A percentile compares a stretch with the other conserved stretches of the same genome.
phyloP scores from a whole-genome alignment of 2,888 invertebrate species.

The Chymomyza procnemis region DNA sequence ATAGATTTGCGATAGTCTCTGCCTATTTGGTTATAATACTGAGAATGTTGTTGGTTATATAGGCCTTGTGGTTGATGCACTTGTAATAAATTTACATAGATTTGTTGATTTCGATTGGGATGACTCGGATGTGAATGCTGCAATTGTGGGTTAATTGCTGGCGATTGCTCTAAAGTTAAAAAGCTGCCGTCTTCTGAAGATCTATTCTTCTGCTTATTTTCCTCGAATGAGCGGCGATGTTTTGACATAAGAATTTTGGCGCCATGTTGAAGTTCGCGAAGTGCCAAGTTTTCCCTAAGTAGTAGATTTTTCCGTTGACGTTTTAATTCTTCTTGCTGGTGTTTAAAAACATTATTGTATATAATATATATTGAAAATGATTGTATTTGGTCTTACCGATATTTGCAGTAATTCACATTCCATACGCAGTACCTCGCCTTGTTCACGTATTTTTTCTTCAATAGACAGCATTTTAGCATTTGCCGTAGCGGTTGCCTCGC shows the following conservation, averaged over 20 bases:
- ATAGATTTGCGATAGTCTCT: conserved; percentile 81
- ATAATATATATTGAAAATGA: neutral
- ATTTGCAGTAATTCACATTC: conserved; percentile 87
- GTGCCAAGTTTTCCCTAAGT: conserved; percentile 83
- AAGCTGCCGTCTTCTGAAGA: conserved; percentile 58
- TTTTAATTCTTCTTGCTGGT: conserved; percentile 88
- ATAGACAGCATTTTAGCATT: conserved; percentile 82
- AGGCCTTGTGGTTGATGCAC: conserved; percentile 44
- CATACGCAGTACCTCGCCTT: conserved; percentile 87
- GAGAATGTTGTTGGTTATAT: conserved; percentile 57
- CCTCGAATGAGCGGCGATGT: conserved; percentile 83
- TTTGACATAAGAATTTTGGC: conserved; percentile 78
- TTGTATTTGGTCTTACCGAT: conserved; percentile 43
- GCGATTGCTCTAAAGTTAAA: conserved; percentile 45
- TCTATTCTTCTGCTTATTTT: conserved; percentile 79
- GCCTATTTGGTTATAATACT: conserved; percentile 76
- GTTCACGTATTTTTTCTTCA: conserved; percentile 83
- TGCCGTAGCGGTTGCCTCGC: conserved; percentile 75
- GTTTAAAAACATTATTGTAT: conserved; percentile 26
- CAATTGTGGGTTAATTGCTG: conserved; percentile 20
- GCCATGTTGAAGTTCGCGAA: conserved; percentile 79
- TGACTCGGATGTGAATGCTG: conserved; percentile 32
- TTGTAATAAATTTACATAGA: conserved; percentile 60
- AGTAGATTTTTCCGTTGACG: conserved; percentile 86
- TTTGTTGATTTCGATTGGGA: conserved; percentile 6